Percentiles rank a stretch among this genome's conserved stretches.
Evolutionary conservation across 2,113 vertebrate genomes (phyloP).

Genomic region (Neolamprologus sp.): DNA sequence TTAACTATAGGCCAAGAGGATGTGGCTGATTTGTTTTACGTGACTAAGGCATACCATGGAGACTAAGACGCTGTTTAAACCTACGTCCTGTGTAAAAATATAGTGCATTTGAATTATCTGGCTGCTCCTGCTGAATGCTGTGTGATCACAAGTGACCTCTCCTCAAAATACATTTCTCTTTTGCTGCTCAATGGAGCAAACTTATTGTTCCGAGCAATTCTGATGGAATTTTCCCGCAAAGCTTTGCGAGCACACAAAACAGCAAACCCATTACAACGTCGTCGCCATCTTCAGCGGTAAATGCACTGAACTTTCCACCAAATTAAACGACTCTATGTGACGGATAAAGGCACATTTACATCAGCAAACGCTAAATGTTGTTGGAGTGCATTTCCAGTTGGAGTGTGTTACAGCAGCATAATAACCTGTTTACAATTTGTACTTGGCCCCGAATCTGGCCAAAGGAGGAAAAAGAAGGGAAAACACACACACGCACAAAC

Average conservation of each 20-base stretch:
- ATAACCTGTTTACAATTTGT: slow-evolving; percentile 78
- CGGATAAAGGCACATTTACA: slow-evolving; percentile 45
- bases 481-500: slow-evolving; percentile 2
- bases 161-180: background rate
- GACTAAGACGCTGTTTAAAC: background rate
- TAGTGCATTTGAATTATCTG: background rate
- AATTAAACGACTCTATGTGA: slow-evolving; percentile 34
- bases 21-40: slow-evolving; percentile 45
- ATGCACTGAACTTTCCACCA: slow-evolving; percentile 41
- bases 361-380: slow-evolving; percentile 35
- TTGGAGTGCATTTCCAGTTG: slow-evolving; percentile 56
- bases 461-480: slow-evolving; percentile 42
- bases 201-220: background rate
- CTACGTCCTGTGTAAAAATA: background rate
- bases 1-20: slow-evolving; percentile 44
- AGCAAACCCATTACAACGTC: background rate
- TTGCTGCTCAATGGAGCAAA: background rate
- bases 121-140: background rate
- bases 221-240: background rate
- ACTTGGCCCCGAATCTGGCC: slow-evolving; percentile 65
- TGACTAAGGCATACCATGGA: slow-evolving; percentile 24
- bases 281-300: background rate
- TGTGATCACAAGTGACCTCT: background rate
- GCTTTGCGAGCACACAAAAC: background rate
- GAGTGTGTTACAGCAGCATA: slow-evolving; percentile 68